Percentiles rank a stretch among this genome's conserved stretches.
These are phyloP conservation scores for Rhagonycha lutea DNA, from an alignment of 2,888 invertebrate genomes.

Conservation along the genomic window DNA sequence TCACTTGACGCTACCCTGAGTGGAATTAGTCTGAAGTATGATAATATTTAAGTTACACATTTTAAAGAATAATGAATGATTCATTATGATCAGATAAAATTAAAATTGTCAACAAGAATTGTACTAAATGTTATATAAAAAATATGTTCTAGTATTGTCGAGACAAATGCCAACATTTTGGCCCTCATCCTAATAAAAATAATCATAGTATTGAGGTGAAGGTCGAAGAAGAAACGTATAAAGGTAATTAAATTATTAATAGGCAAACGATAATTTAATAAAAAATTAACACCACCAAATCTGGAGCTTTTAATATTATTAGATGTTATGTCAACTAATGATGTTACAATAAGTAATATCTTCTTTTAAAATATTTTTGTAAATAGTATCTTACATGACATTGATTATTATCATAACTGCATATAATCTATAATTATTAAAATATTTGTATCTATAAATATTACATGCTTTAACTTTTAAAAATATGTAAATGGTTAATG, in stretches of 20 bases:
- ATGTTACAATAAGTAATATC: neutral
- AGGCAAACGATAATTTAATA: neutral
- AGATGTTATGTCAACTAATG: neutral
- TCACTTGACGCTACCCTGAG: too few species aligned
- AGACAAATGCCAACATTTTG: neutral
- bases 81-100: too few species aligned
- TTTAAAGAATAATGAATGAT: too few species aligned
- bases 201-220: neutral
- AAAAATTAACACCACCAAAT: neutral
- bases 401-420: neutral
- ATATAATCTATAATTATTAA: neutral
- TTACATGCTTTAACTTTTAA: neutral
- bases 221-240: neutral
- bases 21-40: too few species aligned
- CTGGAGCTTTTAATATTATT: neutral
- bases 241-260: neutral
- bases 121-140: too few species aligned
- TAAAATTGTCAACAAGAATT: too few species aligned
- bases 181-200: neutral
- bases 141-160: neutral
- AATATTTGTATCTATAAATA: neutral
- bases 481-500: neutral
- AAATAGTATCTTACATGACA: neutral
- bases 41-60: too few species aligned
- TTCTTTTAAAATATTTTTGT: too few species aligned